Conservation (phyloP, 2,113 vertebrate species). For the Pan paniscus region DNA sequence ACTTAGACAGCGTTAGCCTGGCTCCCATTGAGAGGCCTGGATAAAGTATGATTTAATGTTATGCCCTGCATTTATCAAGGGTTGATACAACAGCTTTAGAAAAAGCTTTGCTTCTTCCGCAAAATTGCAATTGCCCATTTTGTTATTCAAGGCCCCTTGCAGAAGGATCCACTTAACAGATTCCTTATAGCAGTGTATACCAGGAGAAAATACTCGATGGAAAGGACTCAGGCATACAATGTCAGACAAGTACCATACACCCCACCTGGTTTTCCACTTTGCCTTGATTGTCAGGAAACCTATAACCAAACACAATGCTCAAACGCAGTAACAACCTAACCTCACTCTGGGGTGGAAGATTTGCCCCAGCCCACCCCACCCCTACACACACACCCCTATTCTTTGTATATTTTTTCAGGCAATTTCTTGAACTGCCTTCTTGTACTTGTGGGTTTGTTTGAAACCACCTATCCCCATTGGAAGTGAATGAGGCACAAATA, state of each 20-base stretch:
- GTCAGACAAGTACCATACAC: background rate
- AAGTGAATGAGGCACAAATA: background rate
- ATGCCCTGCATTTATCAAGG: background rate
- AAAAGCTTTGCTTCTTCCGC: background rate
- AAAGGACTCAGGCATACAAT: background rate
- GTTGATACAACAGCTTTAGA: background rate
- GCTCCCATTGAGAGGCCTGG: background rate
- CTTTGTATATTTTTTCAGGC: background rate
- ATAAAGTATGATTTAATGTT: background rate
- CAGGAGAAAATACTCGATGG: background rate
- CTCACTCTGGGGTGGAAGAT: background rate
- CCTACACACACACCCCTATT: background rate
- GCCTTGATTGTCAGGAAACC: background rate
- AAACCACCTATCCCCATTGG: background rate
- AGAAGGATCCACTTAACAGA: background rate
- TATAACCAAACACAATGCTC: background rate
- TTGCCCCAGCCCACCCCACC: background rate
- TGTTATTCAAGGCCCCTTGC: background rate
- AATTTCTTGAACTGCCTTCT: background rate
- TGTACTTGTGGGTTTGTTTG: background rate
- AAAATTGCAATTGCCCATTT: background rate
- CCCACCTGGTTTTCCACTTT: background rate
- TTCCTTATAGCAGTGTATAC: background rate
- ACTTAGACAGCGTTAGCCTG: background rate
- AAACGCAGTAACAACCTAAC: no score